phyloP scores from a whole-genome alignment of 2,888 invertebrate species.

The Meiosimyza platycephala region DNA sequence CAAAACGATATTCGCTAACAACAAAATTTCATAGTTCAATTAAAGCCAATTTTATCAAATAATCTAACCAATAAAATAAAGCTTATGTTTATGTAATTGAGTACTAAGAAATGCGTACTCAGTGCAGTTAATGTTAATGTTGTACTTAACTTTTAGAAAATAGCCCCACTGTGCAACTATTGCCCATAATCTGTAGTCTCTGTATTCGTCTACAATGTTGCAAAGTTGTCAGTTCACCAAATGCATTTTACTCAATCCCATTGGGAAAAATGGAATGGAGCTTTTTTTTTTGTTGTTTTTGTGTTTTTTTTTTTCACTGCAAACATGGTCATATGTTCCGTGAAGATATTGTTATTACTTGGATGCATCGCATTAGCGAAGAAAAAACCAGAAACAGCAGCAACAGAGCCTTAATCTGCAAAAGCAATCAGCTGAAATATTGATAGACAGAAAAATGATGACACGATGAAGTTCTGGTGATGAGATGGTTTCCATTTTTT shows the following conservation, averaged over 20 bases:
- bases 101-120: too few species aligned
- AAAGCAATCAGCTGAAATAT: constrained; percentile 29
- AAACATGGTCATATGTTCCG: constrained; percentile 28
- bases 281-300: too few species aligned
- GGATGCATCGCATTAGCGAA: constrained; percentile 17
- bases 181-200: constrained; percentile 2
- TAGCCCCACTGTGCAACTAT: neutral
- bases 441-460: constrained; percentile 34
- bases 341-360: constrained; percentile 30
- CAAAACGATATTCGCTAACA: too few species aligned
- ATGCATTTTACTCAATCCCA: constrained; percentile 28
- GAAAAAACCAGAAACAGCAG: neutral
- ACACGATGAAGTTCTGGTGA: constrained; percentile 6
- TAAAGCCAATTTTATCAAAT: too few species aligned
- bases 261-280: neutral
- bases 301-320: constrained; percentile 3
- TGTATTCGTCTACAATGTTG: neutral
- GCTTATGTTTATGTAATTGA: too few species aligned
- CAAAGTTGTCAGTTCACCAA: constrained; percentile 10
- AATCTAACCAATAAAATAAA: too few species aligned
- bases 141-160: too few species aligned
- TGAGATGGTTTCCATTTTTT: too few species aligned
- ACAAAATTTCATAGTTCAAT: too few species aligned
- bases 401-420: neutral
- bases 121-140: too few species aligned